These are phyloP conservation scores for Melanerpes formicivorus DNA, from an alignment of 2,113 vertebrate species.

Conservation along the genomic window DNA sequence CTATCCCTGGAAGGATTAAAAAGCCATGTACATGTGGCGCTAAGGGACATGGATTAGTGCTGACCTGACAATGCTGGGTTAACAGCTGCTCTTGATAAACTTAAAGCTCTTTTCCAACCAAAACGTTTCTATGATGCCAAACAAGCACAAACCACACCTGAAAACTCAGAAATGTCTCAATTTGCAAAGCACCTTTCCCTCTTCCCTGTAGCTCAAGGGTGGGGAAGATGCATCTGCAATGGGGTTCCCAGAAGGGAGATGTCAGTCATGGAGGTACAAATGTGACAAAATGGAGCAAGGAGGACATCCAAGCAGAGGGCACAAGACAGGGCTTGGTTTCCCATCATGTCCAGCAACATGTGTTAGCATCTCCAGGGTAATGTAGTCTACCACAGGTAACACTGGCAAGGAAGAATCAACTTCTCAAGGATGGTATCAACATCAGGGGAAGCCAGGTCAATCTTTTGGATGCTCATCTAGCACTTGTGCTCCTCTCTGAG, in stretches of 20 bases:
- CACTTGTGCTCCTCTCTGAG: not conserved
- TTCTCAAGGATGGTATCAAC: accelerated
- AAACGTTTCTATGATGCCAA: not conserved
- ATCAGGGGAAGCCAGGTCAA: not conserved
- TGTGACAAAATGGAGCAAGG: not conserved
- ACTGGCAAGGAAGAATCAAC: not conserved
- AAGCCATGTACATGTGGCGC: no score
- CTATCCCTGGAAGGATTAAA: no score
- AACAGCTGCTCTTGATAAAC: no score
- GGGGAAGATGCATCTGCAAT: accelerated
- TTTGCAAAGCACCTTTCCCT: not conserved
- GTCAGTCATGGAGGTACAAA: not conserved
- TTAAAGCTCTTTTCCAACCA: no score
- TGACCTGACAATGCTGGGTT: no score
- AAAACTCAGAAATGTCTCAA: not conserved
- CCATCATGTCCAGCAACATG: accelerated
- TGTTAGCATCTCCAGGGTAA: accelerated
- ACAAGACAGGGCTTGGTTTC: not conserved
- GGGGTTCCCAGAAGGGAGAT: not conserved
- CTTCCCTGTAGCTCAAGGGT: accelerated
- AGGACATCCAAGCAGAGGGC: not conserved
- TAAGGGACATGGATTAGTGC: no score
- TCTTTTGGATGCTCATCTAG: not conserved
- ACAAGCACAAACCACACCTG: not conserved
- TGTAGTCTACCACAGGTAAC: accelerated